phyloP scores from a whole-genome alignment of 2,888 invertebrate genomes.

The Orthonevra nobilis region DNA sequence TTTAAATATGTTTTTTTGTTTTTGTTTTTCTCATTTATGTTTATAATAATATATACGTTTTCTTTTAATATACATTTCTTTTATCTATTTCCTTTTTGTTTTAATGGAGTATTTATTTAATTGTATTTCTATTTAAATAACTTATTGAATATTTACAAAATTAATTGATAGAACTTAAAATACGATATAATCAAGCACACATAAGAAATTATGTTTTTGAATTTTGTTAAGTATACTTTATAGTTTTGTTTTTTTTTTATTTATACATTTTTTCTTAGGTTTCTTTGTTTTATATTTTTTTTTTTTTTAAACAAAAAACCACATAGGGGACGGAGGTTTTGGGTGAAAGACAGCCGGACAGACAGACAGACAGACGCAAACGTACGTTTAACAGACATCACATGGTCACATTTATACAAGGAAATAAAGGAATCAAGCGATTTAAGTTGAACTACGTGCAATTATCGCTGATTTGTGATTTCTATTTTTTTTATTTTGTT shows the following conservation, averaged over 20 bases:
- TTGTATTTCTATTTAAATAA: slow-evolving; percentile 45
- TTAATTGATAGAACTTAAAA: slow-evolving; percentile 31
- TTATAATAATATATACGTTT: slow-evolving; percentile 30
- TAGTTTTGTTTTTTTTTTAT: too few relatives aligned
- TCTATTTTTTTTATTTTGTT: slow-evolving; percentile 28
- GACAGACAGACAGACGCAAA: slow-evolving; percentile 63
- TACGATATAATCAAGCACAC: slow-evolving; percentile 49
- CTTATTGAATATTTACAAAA: slow-evolving; percentile 64
- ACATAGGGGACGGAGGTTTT: slow-evolving; percentile 70
- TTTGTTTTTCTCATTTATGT: slow-evolving; percentile 52
- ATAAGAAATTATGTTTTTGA: slow-evolving; percentile 37
- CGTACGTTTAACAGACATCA: slow-evolving; percentile 58
- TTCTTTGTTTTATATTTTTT: slow-evolving; percentile 72
- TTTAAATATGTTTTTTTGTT: slow-evolving; percentile 70
- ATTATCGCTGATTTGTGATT: slow-evolving; percentile 50
- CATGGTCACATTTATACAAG: slow-evolving; percentile 64
- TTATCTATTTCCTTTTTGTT: slow-evolving; percentile 23
- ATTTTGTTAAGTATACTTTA: slow-evolving; percentile 33
- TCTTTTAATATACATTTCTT: slow-evolving; percentile 49
- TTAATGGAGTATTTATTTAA: slow-evolving; percentile 63
- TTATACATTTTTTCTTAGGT: slow-evolving; percentile 70
- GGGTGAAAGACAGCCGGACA: slow-evolving; percentile 30
- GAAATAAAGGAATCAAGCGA: neutral
- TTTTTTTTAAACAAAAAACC: slow-evolving; percentile 62
- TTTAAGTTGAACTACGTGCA: slow-evolving; percentile 44